phyloP scores from a whole-genome alignment of 2,888 invertebrate species.

The Sesamia inferens region DNA sequence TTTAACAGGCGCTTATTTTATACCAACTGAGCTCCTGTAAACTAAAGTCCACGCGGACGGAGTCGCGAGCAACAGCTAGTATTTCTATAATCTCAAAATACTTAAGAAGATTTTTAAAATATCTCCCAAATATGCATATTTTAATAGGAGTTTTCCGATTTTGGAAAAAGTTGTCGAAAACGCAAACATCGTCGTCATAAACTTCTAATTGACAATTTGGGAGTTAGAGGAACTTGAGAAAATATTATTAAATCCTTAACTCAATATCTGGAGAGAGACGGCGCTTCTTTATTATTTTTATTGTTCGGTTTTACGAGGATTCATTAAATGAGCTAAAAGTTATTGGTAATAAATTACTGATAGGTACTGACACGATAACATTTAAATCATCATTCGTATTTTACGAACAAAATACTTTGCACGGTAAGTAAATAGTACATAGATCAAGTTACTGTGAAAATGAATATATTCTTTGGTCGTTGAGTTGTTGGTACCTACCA shows the following conservation, averaged over 20 bases:
- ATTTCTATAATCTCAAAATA: too few relatives aligned
- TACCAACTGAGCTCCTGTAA: too few relatives aligned
- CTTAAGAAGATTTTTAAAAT: background rate
- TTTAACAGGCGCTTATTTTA: too few relatives aligned
- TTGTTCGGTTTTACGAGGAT: conserved; percentile 30
- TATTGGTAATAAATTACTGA: background rate
- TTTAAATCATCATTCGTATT: too few relatives aligned
- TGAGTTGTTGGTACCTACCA: too few relatives aligned
- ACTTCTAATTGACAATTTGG: conserved; percentile 76
- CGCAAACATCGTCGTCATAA: conserved; percentile 63
- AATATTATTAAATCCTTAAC: conserved; percentile 63
- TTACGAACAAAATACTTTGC: background rate
- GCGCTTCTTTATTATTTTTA: conserved; percentile 25
- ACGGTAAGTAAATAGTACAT: background rate
- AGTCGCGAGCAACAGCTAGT: too few relatives aligned
- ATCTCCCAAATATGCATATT: conserved; percentile 11
- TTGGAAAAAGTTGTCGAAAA: conserved; percentile 44
- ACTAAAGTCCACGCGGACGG: too few relatives aligned
- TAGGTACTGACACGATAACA: background rate
- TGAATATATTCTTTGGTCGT: too few relatives aligned
- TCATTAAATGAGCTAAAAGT: conserved; percentile 35
- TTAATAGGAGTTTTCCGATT: conserved; percentile 34
- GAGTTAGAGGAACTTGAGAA: conserved; percentile 64
- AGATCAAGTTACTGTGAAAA: background rate
- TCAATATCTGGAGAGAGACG: conserved; percentile 54